phyloP scores from a whole-genome alignment of 2,888 invertebrate genomes.

The Branchellion lobata region DNA sequence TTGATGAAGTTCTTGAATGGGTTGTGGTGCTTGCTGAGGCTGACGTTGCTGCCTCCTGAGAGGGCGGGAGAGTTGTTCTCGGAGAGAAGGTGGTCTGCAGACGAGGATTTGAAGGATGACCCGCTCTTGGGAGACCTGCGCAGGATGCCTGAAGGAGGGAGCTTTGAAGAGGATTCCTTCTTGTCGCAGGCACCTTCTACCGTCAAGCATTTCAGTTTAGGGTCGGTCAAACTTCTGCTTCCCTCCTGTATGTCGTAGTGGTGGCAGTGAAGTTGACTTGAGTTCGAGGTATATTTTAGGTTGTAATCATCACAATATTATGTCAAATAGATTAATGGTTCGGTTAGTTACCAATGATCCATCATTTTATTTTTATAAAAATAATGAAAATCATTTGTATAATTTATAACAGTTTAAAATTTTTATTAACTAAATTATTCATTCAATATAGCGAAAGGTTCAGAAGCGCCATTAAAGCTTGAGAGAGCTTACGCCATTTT shows the following conservation, averaged over 20 bases:
- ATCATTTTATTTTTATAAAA: too few relatives aligned
- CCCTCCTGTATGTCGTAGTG: conserved; percentile 1
- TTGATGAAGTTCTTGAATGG: not conserved
- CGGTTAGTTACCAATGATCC: too few relatives aligned
- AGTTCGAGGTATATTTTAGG: too few relatives aligned
- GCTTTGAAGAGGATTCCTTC: conserved; percentile 12
- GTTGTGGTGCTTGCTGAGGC: not conserved
- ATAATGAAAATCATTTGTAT: too few relatives aligned
- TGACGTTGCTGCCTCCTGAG: not conserved
- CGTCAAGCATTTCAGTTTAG: conserved; percentile 16
- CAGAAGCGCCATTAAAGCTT: too few relatives aligned
- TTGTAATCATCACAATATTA: too few relatives aligned
- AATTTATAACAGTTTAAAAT: too few relatives aligned
- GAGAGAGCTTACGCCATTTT: too few relatives aligned
- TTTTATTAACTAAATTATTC: too few relatives aligned
- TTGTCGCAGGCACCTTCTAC: not conserved
- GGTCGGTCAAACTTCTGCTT: conserved; percentile 35
- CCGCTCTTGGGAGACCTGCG: conserved; percentile 3
- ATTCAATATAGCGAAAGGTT: too few relatives aligned
- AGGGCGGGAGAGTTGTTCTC: conserved; percentile 1
- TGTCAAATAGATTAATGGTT: too few relatives aligned
- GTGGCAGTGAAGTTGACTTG: too few relatives aligned
- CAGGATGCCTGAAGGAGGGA: conserved; percentile 28
- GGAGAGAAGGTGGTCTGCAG: conserved; percentile 15
- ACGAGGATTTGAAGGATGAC: conserved; percentile 11